A percentile compares a stretch with the other conserved stretches of the same genome.
These are phyloP conservation scores for Brachypteracias leptosomus DNA, from an alignment of 2,113 vertebrate species.

Conservation along the genomic window DNA sequence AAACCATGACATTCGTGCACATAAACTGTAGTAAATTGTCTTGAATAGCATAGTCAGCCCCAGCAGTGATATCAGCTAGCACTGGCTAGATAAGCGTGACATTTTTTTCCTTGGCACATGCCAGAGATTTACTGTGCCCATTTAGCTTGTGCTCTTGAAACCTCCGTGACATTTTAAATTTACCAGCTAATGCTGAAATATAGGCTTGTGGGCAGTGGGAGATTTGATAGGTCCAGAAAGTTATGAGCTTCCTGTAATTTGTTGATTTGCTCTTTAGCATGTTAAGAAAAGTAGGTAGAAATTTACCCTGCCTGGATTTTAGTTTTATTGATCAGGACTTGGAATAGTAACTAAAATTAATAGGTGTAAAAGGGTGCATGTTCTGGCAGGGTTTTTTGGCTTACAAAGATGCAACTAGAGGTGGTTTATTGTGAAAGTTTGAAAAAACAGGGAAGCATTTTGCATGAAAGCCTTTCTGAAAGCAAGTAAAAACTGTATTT, in stretches of 20 bases:
- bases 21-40: neutral
- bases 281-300: neutral
- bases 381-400: neutral
- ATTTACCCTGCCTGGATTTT: neutral
- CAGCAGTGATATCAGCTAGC: neutral
- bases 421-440: neutral
- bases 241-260: neutral
- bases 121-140: neutral
- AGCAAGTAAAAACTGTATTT: neutral
- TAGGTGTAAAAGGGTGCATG: neutral
- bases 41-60: neutral
- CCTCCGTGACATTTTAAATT: neutral
- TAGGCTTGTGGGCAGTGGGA: neutral
- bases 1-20: neutral
- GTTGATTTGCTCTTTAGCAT: neutral
- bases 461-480: neutral
- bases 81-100: neutral
- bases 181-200: neutral
- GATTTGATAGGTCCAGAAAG: neutral
- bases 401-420: neutral
- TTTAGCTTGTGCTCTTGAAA: neutral
- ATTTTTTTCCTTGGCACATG: neutral
- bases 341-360: neutral
- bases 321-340: neutral
- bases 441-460: neutral